Evolutionary conservation across 1,140 invertebrate genomes (phyloP).

Genomic region (Formica selysi): DNA sequence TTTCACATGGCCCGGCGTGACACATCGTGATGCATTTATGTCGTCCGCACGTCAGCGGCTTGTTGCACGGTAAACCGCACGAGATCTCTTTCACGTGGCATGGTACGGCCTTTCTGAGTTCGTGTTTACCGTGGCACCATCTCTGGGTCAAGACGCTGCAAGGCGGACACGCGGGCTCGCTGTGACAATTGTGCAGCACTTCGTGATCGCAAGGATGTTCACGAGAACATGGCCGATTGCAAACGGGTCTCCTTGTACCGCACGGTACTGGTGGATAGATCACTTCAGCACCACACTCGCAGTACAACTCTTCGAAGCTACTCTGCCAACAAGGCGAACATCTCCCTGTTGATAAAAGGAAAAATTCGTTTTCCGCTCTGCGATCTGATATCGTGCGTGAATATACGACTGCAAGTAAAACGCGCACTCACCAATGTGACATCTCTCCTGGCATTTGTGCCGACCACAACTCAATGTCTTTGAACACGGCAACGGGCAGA

Average conservation of each 20-base stretch:
- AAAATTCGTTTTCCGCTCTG: not conserved
- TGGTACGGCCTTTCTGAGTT: constrained; percentile 94
- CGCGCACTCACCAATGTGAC: constrained; percentile 90
- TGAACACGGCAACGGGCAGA: constrained; percentile 94
- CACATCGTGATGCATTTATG: constrained; percentile 90
- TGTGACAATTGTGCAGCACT: constrained; percentile 93
- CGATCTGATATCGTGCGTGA: not conserved
- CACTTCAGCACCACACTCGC: constrained; percentile 95
- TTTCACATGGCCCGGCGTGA: constrained; percentile 92
- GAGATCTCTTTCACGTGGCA: constrained; percentile 96
- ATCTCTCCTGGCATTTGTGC: constrained; percentile 95
- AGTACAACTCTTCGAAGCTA: constrained; percentile 97
- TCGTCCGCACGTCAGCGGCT: constrained; percentile 91
- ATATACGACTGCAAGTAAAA: not conserved
- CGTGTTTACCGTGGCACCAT: constrained; percentile 96
- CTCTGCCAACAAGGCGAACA: constrained; percentile 94
- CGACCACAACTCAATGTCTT: constrained; percentile 93
- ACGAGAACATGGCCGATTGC: constrained; percentile 92
- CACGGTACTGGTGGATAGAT: constrained; percentile 96
- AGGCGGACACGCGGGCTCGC: constrained; percentile 93
- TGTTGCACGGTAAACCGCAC: constrained; percentile 95
- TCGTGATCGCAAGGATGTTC: constrained; percentile 93
- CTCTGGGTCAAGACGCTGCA: constrained; percentile 96
- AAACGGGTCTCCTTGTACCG: constrained; percentile 94
- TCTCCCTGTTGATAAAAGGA: constrained; percentile 83